Evolutionary conservation across 2,797 vertebrate species (phyloP).

Genomic region (Distichodus sexfasciatus): DNA sequence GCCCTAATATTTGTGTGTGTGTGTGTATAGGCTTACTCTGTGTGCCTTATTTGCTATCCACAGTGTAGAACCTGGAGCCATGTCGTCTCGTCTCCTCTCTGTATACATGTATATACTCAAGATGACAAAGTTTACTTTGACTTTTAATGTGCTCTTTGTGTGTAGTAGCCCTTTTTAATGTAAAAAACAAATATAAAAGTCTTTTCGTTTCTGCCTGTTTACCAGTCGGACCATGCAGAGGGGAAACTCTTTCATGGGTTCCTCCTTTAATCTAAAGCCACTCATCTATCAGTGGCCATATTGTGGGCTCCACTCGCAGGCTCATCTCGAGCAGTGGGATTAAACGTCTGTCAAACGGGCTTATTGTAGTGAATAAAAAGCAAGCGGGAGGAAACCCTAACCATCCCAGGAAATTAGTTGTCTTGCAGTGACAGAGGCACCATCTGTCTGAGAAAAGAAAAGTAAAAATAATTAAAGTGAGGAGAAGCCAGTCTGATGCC

Average conservation of each 20-base stretch:
- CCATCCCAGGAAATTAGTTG: constrained; percentile 26
- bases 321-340: constrained; percentile 17
- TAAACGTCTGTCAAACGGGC: constrained; percentile 28
- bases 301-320: background rate
- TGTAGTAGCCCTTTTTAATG: no score
- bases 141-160: no score
- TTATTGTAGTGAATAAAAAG: constrained; percentile 34
- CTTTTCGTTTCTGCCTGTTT: background rate
- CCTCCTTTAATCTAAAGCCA: background rate
- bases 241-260: background rate
- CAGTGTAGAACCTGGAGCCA: no score
- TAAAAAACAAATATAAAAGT: no score
- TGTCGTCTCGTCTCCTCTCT: no score
- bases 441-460: constrained; percentile 46
- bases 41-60: no score
- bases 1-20: no score
- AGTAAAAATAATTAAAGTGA: constrained; percentile 40
- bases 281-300: constrained; percentile 7
- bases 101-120: no score
- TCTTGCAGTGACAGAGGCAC: constrained; percentile 27
- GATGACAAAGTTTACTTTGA: no score
- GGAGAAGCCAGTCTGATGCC: constrained; percentile 13
- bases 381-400: constrained; percentile 17
- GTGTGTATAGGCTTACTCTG: no score
- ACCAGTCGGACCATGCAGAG: background rate